Base-by-base conservation (phyloP, 30 jellyfish, hydroid and myxozoan genomes). In the Aurelia aurita complex sp. Pacific region DNA sequence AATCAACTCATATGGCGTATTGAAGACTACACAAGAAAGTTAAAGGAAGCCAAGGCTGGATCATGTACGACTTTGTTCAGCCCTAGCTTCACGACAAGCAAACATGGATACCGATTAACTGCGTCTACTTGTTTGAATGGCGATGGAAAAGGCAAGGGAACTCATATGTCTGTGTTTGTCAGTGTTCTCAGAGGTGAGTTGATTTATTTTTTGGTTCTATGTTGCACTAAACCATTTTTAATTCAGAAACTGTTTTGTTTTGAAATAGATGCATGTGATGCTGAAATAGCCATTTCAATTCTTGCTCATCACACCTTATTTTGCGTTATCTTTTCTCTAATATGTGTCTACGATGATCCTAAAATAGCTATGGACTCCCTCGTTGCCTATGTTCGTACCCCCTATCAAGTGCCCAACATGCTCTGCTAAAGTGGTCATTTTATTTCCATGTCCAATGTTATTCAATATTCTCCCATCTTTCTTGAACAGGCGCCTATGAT, bases 111-210 rank as follows among this genome's bases (percentile, higher is more conserved):
- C 84, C 76, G 99, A 32, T 62, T 94, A 65, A 85, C 92, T 16
- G 99, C 99, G 0, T 94, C 99, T 42, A 88, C 89, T 17, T 94
- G 99, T 67, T 67, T 94, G 74, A 94, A 94, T 69, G 99, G 99
- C 33, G 99, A 94, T 89, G 99, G 99, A 12, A 94, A 94, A 73
- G 99, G 99, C 83, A 94, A 94, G 57, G 99, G 99, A 66, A 89
- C 99, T 34, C 99, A 94, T 79, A 81, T 94, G 76, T 94, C 99
- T 52, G 99, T 87, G 17, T 94, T 94, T 54, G 78, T 94, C 80
- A 94, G 99, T 76, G 95, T 94, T 50, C 86, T 94, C 16, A 79
- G 89, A 94, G 99, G 99, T 94, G 69, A 62, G 74, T 62, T n/a
- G 14, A 57, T 13, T 6, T 9, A 23, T 46, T 46, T 46, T 8